Evolutionary conservation across 1,140 invertebrate species (phyloP), one percentile per base, ranked within the genome.

Genomic region (Megalopta genalis): DNA sequence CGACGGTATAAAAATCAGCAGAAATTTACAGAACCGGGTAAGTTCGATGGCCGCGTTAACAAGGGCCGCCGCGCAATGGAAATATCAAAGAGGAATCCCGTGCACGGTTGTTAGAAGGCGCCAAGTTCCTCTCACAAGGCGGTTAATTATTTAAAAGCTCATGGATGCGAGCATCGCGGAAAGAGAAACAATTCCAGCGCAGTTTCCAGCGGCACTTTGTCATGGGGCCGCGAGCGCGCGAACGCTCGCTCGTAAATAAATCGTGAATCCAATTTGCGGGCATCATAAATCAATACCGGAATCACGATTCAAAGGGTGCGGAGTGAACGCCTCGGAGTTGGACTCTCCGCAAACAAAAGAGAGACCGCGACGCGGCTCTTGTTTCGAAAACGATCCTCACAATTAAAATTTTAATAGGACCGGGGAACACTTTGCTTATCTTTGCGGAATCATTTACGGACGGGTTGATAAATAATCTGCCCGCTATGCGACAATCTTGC

Each of bases 251-350:
- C 78, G 73, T 80, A 80, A 80, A 80, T 80, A 80, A 80, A 80
- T 80, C 78, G 78, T 69, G 78, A 69, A 80, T 80, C 78, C 78
- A 80, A 80, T 80, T 80, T 80, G 78, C 67, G 57, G 65, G 72
- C 73, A 62, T 57, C 78, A 64, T 80, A 80, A 80, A 80, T 80
- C 78, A 80, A 80, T 80, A 80, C 65, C 65, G 21, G 78, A 80
- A 80, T 80, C 78, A 64, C 37, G 73, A 80, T 80, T 69, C 65
- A 80, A 69, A 80, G 73, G 78, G 73, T 37, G 21, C 46, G 59
- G 46, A 54, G 68, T 21, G 54, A 78, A 71, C 59, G 46, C 49
- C 25, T 74, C 77, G 70, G 65, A 79, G 25, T 70, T 63, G 27
- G n/a, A 64, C 25, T 63, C 42, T 46, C 14, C 49, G 68, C 10